phyloP scores from a whole-genome alignment of 2,797 vertebrate genomes.

The Hypotaenidia okinawae region DNA sequence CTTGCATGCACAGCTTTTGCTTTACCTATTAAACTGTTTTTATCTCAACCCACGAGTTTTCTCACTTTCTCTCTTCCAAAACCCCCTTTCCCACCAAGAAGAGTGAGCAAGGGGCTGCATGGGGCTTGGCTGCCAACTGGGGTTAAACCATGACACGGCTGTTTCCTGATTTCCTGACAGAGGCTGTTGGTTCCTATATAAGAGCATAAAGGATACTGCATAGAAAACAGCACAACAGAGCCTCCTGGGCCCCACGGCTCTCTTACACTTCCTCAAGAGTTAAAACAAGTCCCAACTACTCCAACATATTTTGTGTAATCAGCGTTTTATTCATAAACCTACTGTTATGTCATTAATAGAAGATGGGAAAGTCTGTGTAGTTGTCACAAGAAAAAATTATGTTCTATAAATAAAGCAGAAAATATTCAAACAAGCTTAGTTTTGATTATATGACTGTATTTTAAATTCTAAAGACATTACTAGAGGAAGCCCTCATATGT shows the following conservation, averaged over 20 bases:
- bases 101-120: no score
- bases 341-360: neutral
- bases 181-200: neutral
- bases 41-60: no score
- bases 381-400: neutral
- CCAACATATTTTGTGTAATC: neutral
- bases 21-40: no score
- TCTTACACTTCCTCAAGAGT: neutral
- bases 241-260: neutral
- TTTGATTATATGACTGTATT: neutral
- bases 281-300: neutral
- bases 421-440: neutral
- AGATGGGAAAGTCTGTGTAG: neutral
- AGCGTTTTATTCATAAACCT: neutral
- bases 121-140: no score
- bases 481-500: neutral
- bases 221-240: neutral
- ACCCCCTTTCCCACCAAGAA: no score
- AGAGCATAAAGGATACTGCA: neutral
- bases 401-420: neutral
- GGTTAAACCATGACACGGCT: no score
- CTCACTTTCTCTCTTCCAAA: no score
- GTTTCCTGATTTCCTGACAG: neutral
- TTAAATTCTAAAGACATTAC: neutral
- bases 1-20: no score